A percentile compares a stretch with the other conserved stretches of the same genome.
phyloP scores from a whole-genome alignment of 2,888 invertebrate genomes.

The Hoplodrina ambigua region DNA sequence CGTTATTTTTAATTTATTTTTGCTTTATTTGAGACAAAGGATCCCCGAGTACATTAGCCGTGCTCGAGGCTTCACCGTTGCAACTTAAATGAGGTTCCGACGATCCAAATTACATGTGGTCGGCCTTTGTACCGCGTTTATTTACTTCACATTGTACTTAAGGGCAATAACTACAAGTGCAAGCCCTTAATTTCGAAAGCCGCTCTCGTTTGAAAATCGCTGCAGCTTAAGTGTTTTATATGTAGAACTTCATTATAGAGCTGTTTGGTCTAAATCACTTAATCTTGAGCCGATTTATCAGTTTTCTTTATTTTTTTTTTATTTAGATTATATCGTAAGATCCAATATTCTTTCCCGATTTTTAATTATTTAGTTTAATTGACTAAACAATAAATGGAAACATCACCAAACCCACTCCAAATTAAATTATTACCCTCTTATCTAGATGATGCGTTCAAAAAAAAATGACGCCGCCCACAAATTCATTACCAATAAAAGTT shows the following conservation, averaged over 20 bases:
- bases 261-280: constrained; percentile 69
- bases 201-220: constrained; percentile 79
- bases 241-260: constrained; percentile 68
- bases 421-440: constrained; percentile 66
- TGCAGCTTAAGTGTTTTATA: constrained; percentile 77
- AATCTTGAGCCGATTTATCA: constrained; percentile 33
- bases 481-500: constrained; percentile 67
- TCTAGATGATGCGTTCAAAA: constrained; percentile 62
- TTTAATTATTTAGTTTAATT: constrained; percentile 34
- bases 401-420: constrained; percentile 49
- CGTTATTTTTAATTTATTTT: constrained; percentile 86
- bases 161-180: constrained; percentile 86
- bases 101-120: constrained; percentile 87
- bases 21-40: constrained; percentile 85
- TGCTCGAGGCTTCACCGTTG: constrained; percentile 80
- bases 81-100: constrained; percentile 87
- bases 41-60: constrained; percentile 83
- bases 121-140: constrained; percentile 84
- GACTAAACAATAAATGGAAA: constrained; percentile 36
- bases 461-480: constrained; percentile 72
- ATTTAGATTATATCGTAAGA: neutral
- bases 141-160: constrained; percentile 90
- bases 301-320: neutral
- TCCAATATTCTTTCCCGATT: neutral
- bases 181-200: constrained; percentile 83